Evolutionary conservation across 2,797 vertebrate species (phyloP), one percentile per base, ranked within the genome.

Genomic region (Rhabdomys pumilio): DNA sequence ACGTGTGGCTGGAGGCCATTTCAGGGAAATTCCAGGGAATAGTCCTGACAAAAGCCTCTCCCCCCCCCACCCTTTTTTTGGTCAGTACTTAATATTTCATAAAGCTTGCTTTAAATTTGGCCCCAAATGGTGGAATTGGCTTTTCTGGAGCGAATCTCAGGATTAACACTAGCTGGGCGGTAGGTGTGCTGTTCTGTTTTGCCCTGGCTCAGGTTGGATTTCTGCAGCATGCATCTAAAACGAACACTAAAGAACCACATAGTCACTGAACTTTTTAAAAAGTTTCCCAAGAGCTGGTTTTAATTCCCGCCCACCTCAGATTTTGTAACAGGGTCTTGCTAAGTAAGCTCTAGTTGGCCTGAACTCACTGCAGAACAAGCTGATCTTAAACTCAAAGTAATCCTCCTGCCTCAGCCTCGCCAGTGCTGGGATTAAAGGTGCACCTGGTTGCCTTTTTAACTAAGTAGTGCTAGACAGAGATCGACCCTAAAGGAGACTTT

Each of bases 111-210:
- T 73, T 73, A 73, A 73, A 22, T 73, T 41, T 41, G 38, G 8
- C 72, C 69, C 69, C 3, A 72, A 72, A 72, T 72, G 69, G 69
- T 41, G 10, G 72, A 41, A 24, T 73, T 73, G 38, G 72, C 22
- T 73, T 73, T 73, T 73, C 72, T 73, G 9, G 0, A 6, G 38
- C 1, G 4, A 73, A 41, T 73, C 38, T 73, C 38, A 24, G 72
- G 38, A 73, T 73, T 24, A 41, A 24, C n/a, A 73, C 38, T 41
- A 29, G 53, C 22, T 22, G 5, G 24, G 17, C 10, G 0, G 2
- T 0, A 0, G 2, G 0, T 3, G 73, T 34, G 1, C 2, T 0
- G 0, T 12, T 63, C 50, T 14, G 0, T 24, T n/a, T 14, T 38
- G 65, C 47, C 9, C 1, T 22, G 9, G 0, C 3, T 13, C 41